Conservation (phyloP, 2,113 vertebrate species). For the Burhinus oedicnemus region DNA sequence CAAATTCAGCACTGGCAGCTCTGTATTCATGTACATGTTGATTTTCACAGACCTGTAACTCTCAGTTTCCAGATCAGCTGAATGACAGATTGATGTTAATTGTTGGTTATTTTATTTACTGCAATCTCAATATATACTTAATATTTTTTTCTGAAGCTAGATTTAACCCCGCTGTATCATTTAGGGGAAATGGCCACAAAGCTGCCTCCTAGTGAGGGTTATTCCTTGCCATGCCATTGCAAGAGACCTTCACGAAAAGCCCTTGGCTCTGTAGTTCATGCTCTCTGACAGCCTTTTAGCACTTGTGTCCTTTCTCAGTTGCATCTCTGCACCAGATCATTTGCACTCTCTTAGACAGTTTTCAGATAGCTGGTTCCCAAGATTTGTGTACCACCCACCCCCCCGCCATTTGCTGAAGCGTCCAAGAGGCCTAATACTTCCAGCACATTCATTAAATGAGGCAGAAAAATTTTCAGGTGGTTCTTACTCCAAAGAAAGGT, state of each 20-base stretch:
- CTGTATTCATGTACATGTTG: neutral
- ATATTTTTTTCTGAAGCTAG: neutral
- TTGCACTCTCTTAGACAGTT: neutral
- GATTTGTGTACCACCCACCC: neutral
- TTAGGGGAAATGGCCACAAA: neutral
- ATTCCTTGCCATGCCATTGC: neutral
- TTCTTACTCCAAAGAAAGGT: neutral
- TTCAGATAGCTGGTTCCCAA: neutral
- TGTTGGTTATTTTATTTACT: neutral
- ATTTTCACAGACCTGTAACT: neutral
- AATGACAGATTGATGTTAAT: neutral
- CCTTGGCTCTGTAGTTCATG: neutral
- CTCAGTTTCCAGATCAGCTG: neutral
- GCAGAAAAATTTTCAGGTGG: neutral
- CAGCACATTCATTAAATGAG: neutral
- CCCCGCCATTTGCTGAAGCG: neutral
- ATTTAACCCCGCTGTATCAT: neutral
- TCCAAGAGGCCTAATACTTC: neutral
- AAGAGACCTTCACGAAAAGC: neutral
- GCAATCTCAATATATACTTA: neutral
- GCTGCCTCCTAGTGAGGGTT: neutral
- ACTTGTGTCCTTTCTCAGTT: neutral
- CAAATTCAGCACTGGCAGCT: neutral
- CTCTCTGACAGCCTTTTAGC: neutral
- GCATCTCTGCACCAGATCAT: neutral